These are phyloP conservation scores for Chrysodeixis includens DNA, from an alignment of 2,888 invertebrate species.

Conservation along the genomic window DNA sequence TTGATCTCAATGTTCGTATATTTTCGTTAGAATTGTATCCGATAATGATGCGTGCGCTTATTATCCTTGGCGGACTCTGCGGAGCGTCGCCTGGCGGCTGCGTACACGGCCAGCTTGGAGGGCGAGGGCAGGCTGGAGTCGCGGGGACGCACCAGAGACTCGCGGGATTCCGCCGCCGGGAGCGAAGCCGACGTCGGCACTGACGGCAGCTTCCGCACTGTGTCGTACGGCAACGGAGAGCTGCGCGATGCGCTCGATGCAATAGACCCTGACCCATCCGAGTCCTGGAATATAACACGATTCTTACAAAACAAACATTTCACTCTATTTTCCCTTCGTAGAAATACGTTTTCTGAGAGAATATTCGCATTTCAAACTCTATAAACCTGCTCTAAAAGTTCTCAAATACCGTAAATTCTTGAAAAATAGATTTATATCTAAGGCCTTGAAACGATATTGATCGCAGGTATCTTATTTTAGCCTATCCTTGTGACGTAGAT, in stretches of 20 bases:
- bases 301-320: not conserved
- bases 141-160: conserved; percentile 83
- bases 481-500: not conserved
- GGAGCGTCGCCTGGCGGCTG: conserved; percentile 86
- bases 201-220: conserved; percentile 83
- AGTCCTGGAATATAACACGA: conserved; percentile 72
- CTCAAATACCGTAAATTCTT: not conserved
- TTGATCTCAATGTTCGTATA: not conserved
- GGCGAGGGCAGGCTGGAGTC: conserved; percentile 90
- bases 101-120: conserved; percentile 90
- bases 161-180: conserved; percentile 86
- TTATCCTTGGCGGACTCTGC: conserved; percentile 90
- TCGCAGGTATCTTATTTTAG: not conserved
- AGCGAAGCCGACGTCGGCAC: conserved; percentile 86
- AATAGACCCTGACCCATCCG: conserved; percentile 84
- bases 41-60: conserved; percentile 91
- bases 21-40: conserved; percentile 91
- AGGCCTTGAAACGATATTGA: too few species aligned
- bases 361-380: not conserved
- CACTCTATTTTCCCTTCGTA: not conserved
- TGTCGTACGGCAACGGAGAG: conserved; percentile 84
- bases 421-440: too few species aligned
- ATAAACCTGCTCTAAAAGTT: not conserved
- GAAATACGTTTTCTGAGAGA: not conserved
- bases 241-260: conserved; percentile 83